These are phyloP conservation scores for Sula dactylatra DNA, from an alignment of 2,113 vertebrate species.

Conservation along the genomic window DNA sequence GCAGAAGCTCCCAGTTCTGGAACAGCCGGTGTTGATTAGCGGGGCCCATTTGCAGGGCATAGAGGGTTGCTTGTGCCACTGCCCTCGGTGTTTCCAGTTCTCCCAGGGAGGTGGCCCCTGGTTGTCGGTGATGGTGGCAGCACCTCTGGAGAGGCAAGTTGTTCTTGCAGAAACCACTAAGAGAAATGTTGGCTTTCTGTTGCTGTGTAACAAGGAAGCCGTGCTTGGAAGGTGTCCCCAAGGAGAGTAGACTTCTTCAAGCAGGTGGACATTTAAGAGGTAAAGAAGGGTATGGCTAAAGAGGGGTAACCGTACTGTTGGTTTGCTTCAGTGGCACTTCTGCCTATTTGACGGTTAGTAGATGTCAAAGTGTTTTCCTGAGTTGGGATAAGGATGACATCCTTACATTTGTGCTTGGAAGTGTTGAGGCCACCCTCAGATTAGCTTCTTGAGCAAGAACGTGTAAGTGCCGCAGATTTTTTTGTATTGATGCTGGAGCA, in stretches of 20 bases:
- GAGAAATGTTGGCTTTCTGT: not conserved
- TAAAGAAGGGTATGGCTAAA: not conserved
- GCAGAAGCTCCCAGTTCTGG: not conserved
- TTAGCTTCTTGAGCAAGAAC: not conserved
- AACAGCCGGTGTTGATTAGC: not conserved
- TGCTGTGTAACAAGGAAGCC: rapidly evolving
- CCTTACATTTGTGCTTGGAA: not conserved
- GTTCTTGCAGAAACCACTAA: not conserved
- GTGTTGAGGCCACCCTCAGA: not conserved
- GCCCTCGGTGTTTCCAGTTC: not conserved
- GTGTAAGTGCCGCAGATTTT: not conserved
- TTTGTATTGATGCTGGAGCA: not conserved
- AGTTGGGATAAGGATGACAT: not conserved
- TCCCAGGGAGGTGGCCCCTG: not conserved
- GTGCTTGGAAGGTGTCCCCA: not conserved
- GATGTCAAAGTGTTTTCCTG: not conserved
- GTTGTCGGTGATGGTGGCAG: not conserved
- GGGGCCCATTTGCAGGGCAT: not conserved
- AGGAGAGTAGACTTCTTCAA: not conserved
- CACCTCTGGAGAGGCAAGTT: not conserved
- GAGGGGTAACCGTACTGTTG: not conserved
- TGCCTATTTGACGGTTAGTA: not conserved
- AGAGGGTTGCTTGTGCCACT: rapidly evolving
- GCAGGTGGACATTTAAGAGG: not conserved
- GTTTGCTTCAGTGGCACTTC: not conserved